Conservation (phyloP, 2,888 invertebrate species). For the Carpatolechia fugitivella region DNA sequence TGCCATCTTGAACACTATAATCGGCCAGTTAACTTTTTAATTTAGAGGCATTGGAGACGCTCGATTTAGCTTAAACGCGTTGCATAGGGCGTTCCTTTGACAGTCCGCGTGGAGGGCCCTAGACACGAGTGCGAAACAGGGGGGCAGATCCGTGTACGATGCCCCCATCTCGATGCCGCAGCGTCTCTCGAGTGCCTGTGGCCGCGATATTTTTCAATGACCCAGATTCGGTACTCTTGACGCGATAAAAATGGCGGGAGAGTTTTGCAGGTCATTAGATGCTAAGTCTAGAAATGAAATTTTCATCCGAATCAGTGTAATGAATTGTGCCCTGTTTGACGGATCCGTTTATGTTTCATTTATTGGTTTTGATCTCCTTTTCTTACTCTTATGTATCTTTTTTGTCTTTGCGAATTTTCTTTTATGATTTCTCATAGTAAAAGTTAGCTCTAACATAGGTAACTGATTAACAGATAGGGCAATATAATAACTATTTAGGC, state of each 20-base stretch:
- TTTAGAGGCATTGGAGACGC: neutral
- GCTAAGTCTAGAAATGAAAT: neutral
- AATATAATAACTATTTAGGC: too few species aligned
- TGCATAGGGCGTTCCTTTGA: constrained; percentile 39
- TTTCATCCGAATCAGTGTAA: constrained; percentile 8
- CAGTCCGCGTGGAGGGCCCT: constrained; percentile 33
- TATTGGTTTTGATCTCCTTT: too few species aligned
- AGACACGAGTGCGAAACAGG: constrained; percentile 57
- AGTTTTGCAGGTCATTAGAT: constrained; percentile 14
- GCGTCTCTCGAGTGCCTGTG: constrained; percentile 45
- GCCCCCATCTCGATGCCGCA: constrained; percentile 36
- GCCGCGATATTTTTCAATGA: constrained; percentile 54
- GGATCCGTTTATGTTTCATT: too few species aligned
- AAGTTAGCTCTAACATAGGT: too few species aligned
- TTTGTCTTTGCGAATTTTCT: too few species aligned
- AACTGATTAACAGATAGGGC: too few species aligned
- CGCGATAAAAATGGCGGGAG: constrained; percentile 3
- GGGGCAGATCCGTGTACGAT: constrained; percentile 40
- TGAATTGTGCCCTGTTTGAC: neutral
- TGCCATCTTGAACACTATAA: too few species aligned
- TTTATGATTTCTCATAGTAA: too few species aligned
- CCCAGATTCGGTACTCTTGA: constrained; percentile 16
- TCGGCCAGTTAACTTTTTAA: neutral
- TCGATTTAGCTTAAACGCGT: constrained; percentile 1
- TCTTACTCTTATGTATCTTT: too few species aligned